Evolutionary conservation across 1,140 invertebrate genomes (phyloP), one percentile per base, ranked within the genome.

Genomic region (Lithobius niger): DNA sequence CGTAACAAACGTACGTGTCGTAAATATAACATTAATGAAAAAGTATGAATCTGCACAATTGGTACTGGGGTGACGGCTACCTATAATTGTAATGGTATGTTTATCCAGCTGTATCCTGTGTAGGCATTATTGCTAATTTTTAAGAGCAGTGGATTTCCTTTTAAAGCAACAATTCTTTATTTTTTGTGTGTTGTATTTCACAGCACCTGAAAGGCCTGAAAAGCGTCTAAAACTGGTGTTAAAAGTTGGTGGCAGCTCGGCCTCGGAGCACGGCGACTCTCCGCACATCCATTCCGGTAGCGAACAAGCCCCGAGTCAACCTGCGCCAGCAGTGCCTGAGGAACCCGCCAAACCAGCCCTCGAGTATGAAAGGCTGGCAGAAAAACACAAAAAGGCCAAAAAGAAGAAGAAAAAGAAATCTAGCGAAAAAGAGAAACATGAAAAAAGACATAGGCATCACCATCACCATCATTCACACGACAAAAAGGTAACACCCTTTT

Each of bases 341-440:
- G 59, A 60, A 22, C 59, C 60, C 21, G 49, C 52, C 22, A 57
- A 52, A 24, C 47, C 56, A 26, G 54, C 60, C 10, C 27, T 48
- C 10, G 42, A 19, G 6, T 47, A 43, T 24, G 31, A 47, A 22
- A 24, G 42, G 15, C 54, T 61, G 18, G 45, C 50, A 36, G 59
- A 62, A 43, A 56, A 59, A 54, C 60, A 59, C 28, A 66, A 66
- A 40, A 61, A 64, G 48, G 60, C 67, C 1, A 80, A 82, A 57
- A 84, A 84, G 59, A 84, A 85, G 59, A 69, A 79, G 0, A 85
- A 84, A 63, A 84, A 84, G 66, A 85, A 85, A 64, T 84, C 84
- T 60, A 86, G 84, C 66, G 84, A 83, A 64, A 82, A 82, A 64
- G 77, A 82, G 54, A 74, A 74, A 57, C 69, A 69, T 57, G 74